Conservation (phyloP, 2,888 invertebrate genomes). For the Idaea dimidiata region DNA sequence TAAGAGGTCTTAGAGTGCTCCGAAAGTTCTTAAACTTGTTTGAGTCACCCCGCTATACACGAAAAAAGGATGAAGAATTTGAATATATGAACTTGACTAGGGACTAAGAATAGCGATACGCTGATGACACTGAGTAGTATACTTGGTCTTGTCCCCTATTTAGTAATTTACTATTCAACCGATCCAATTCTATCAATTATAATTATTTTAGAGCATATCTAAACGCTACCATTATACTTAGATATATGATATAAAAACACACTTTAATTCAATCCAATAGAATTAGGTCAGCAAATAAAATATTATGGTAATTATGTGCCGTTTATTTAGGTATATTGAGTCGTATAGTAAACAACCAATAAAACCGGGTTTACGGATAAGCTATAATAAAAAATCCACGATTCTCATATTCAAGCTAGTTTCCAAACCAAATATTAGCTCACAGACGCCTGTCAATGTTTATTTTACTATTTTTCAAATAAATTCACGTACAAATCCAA, state of each 20-base stretch:
- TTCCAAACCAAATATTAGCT: constrained; percentile 19
- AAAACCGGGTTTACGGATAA: constrained; percentile 11
- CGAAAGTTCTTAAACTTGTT: no score
- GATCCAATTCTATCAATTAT: no score
- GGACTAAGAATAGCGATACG: no score
- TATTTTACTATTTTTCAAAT: constrained; percentile 18
- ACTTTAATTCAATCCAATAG: neutral
- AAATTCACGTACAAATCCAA: constrained; percentile 13
- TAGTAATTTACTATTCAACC: no score
- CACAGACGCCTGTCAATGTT: constrained; percentile 12
- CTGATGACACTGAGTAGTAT: no score
- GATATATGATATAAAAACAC: neutral
- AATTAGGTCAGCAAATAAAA: constrained; percentile 1
- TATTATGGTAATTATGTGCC: neutral
- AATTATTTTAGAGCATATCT: no score
- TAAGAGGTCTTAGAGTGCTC: no score
- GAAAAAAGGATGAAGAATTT: no score
- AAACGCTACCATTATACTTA: no score
- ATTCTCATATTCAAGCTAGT: constrained; percentile 16
- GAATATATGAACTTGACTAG: no score
- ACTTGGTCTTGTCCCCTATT: no score
- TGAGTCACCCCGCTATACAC: no score
- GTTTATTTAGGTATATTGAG: constrained; percentile 1
- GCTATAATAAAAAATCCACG: constrained; percentile 15
- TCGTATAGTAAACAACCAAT: constrained; percentile 1